These are phyloP conservation scores for Sarcophaga carnaria DNA, from an alignment of 2,888 invertebrate species.

Conservation along the genomic window DNA sequence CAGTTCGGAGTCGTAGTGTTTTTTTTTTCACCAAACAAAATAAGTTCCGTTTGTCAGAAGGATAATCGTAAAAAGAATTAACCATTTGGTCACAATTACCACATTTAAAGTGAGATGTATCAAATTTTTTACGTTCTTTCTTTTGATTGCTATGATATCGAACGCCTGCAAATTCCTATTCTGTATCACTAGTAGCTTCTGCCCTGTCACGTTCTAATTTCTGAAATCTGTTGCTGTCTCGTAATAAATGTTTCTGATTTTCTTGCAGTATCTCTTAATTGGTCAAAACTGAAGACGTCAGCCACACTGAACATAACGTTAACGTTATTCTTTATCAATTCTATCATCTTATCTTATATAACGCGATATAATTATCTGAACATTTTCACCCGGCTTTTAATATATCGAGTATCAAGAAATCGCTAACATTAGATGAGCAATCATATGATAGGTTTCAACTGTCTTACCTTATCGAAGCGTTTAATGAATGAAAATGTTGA, in stretches of 20 bases:
- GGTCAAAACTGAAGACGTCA: neutral
- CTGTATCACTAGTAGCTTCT: neutral
- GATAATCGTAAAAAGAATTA: constrained; percentile 29
- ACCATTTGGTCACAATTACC: constrained; percentile 22
- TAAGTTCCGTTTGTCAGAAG: constrained; percentile 10
- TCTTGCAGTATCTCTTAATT: constrained; percentile 7
- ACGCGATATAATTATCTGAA: neutral
- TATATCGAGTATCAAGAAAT: constrained; percentile 17
- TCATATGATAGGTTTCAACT: constrained; percentile 14
- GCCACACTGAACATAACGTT: neutral
- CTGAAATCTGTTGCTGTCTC: constrained; percentile 25
- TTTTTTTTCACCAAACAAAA: constrained; percentile 36
- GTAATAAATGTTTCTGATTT: constrained; percentile 1
- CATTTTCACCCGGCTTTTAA: neutral
- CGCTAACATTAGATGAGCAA: constrained; percentile 1
- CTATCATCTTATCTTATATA: constrained; percentile 8
- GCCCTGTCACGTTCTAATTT: neutral
- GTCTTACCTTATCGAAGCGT: neutral
- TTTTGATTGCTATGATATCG: neutral
- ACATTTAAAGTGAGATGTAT: constrained; percentile 5
- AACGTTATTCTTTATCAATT: constrained; percentile 33
- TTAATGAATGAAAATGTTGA: neutral
- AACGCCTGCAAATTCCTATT: constrained; percentile 8
- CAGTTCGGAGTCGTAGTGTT: constrained; percentile 24
- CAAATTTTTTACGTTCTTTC: neutral